Conservation (phyloP, 1,140 invertebrate genomes). For the Geopemphigus sp. region DNA sequence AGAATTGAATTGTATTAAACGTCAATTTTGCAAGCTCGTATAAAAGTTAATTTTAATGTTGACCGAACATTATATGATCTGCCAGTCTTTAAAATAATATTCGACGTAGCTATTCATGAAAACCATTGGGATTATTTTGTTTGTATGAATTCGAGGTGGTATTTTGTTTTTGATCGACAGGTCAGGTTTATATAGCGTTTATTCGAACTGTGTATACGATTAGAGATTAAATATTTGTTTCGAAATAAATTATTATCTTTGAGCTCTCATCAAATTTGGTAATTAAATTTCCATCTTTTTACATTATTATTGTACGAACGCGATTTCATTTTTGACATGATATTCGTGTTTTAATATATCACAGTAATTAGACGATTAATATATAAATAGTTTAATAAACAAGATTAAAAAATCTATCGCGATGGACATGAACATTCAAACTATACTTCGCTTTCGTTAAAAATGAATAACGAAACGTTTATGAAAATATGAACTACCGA, state of each 20-base stretch:
- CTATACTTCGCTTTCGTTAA: neutral
- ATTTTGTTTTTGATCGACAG: too few species aligned
- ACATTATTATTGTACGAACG: neutral
- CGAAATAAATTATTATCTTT: neutral
- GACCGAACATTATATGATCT: too few species aligned
- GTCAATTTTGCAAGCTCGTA: too few species aligned
- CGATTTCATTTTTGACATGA: neutral
- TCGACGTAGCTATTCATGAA: too few species aligned
- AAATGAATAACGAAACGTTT: neutral
- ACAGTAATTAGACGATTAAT: neutral
- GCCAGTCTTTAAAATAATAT: too few species aligned
- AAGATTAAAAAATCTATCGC: neutral
- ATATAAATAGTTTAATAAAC: neutral
- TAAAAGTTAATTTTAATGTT: too few species aligned
- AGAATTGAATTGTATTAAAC: too few species aligned
- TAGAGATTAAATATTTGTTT: neutral
- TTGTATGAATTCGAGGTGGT: too few species aligned
- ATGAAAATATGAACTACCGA: neutral
- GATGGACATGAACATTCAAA: neutral
- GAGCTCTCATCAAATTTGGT: neutral
- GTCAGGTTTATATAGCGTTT: too few species aligned
- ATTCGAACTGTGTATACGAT: too few species aligned
- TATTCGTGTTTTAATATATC: neutral
- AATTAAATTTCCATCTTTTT: neutral
- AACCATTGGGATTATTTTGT: too few species aligned